These are phyloP conservation scores for Meloe dianella DNA, from an alignment of 2,888 invertebrate genomes.

Conservation along the genomic window DNA sequence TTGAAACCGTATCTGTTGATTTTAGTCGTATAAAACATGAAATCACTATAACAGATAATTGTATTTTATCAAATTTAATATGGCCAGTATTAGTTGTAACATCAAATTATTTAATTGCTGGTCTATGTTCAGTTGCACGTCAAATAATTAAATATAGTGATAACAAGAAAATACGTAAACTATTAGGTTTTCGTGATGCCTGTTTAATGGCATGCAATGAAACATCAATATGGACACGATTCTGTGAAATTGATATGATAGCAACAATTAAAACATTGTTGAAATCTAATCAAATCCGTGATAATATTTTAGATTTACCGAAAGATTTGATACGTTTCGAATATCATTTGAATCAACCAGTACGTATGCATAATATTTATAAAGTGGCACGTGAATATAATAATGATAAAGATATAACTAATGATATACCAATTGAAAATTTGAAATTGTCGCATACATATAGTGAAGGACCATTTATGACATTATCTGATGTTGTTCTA, in stretches of 20 bases:
- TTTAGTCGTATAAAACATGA: constrained; percentile 54
- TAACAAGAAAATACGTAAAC: constrained; percentile 52
- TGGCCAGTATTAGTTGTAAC: constrained; percentile 69
- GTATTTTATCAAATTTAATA: constrained; percentile 54
- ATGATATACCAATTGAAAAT: constrained; percentile 61
- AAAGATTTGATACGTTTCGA: constrained; percentile 79
- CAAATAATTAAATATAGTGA: constrained; percentile 63
- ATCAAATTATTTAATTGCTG: constrained; percentile 71
- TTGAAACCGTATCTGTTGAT: constrained; percentile 48
- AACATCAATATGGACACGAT: constrained; percentile 87
- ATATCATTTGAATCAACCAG: constrained; percentile 81
- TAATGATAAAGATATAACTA: constrained; percentile 55
- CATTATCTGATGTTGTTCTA: constrained; percentile 83
- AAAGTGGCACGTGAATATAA: constrained; percentile 71
- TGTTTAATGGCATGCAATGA: constrained; percentile 85
- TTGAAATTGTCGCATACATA: constrained; percentile 72
- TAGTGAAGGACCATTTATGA: constrained; percentile 83
- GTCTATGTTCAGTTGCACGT: constrained; percentile 76
- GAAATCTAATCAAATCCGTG: constrained; percentile 32
- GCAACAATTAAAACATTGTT: constrained; percentile 64
- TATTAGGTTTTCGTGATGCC: constrained; percentile 80
- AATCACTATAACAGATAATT: constrained; percentile 57
- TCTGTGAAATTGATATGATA: constrained; percentile 86
- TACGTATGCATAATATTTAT: constrained; percentile 83
- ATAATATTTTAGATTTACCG: constrained; percentile 63